Evolutionary conservation across 2,888 invertebrate genomes (phyloP), one percentile per base, ranked within the genome.

Genomic region (Amaurobius ferox): DNA sequence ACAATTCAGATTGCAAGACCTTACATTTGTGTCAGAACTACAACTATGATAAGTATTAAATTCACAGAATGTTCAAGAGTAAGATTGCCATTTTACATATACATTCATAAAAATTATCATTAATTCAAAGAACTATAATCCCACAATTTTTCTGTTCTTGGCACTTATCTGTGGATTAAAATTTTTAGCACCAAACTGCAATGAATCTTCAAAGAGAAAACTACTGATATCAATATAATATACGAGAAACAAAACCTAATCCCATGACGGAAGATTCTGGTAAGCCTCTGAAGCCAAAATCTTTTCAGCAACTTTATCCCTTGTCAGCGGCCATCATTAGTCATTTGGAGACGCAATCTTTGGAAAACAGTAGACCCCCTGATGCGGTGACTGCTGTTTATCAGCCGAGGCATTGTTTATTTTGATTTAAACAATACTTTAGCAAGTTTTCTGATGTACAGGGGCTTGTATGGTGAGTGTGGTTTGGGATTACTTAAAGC

Each of bases 271-370:
- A 55, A 55, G 55, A 55, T 55, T 55, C 55, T 55, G 55, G 55
- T 55, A 55, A 55, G 55, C 55, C 55, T 55, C 55, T 55, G 55
- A 23, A 23, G 55, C 55, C 55, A 55, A 55, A 55, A 55, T 40
- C 55, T 70, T 74, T 81, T 81, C 29, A 62, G 70, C 55, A 68
- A 55, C 32, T 61, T 67, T 74, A 81, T 81, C 81, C 81, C 81
- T 81, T 64, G 81, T 81, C 81, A 81, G 62, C 81, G 68, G 29
- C 81, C 68, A 35, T 81, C 81, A 74, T 81, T 81, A 81, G 81
- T 81, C 81, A 81, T 81, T 55, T 55, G 5, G 23, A 55, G 55
- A 55, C 55, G 55, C 55, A 55, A 55, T 55, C 55, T 55, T 55
- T 55, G 55, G 55, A 55, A 55, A 55, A 55, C 55, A 55, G 55